Percentiles rank a stretch among this genome's conserved stretches.
Evolutionary conservation across 2,888 invertebrate genomes (phyloP).

Genomic region (Scaptomyza parva): DNA sequence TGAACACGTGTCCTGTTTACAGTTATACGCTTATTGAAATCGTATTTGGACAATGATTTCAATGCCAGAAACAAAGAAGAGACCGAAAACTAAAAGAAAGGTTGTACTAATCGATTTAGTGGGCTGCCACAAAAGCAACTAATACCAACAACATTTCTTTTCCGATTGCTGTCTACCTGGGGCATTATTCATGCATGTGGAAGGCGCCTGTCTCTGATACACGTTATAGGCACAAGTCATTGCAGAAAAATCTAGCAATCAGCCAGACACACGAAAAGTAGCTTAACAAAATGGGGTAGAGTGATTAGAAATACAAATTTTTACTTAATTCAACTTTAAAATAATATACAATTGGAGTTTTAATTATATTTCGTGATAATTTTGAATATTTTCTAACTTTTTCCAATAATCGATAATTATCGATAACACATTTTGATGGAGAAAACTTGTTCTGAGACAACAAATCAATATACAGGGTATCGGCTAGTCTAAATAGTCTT

Average conservation of each 20-base stretch:
- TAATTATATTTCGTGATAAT: too few relatives aligned
- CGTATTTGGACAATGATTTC: slow-evolving; percentile 32
- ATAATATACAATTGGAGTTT: too few relatives aligned
- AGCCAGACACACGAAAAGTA: slow-evolving; percentile 28
- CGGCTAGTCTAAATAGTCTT: neutral
- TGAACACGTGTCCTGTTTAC: slow-evolving; percentile 18
- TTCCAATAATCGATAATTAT: neutral
- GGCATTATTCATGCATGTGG: slow-evolving; percentile 61
- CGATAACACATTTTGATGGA: too few relatives aligned
- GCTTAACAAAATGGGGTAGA: neutral
- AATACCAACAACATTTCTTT: slow-evolving; percentile 30
- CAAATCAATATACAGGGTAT: neutral
- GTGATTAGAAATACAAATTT: too few relatives aligned
- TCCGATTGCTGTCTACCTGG: slow-evolving; percentile 7
- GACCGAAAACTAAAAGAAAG: neutral
- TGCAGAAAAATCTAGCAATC: slow-evolving; percentile 32
- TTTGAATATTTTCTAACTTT: too few relatives aligned
- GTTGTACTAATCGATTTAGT: slow-evolving; percentile 63
- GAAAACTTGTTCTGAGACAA: neutral
- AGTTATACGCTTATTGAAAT: slow-evolving; percentile 49
- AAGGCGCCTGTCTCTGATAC: slow-evolving; percentile 51
- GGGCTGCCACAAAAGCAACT: slow-evolving; percentile 45
- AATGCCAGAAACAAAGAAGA: slow-evolving; percentile 10
- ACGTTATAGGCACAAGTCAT: slow-evolving; percentile 51
- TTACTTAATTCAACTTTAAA: too few relatives aligned